Base-by-base conservation (phyloP, 2,113 vertebrate species). In the Heptranchias perlo region DNA sequence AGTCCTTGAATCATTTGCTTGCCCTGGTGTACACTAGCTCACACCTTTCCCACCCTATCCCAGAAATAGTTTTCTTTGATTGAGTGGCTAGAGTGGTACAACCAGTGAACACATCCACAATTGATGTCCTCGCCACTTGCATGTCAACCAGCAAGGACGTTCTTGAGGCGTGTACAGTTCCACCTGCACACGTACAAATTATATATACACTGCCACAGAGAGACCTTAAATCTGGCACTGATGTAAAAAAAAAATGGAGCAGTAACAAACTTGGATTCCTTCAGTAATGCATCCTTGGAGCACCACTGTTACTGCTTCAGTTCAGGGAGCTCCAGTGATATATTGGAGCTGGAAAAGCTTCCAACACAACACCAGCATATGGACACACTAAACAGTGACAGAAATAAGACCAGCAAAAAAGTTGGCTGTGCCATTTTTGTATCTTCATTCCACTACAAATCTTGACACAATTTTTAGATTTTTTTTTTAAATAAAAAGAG, bases 351-450 rank as follows among this genome's bases (percentile, higher is more conserved):
- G n/a, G 18, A 93, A 93, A 92, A 62, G 52, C 52, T 78, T 39
- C 73, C 54, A 91, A 61, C 52, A 25, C 31, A 89, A 89, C 8
- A 23, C 35, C 16, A 62, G 58, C 31, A 39, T 39, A 39, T 93
- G 16, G 35, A 62, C 31, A 61, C 14, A 58, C 35, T 10, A 16
- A 58, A 62, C 16, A 93, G 18, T n/a, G 62, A 16, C 89, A 62
- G 58, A 92, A 92, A 35, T 92, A 93, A 62, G n/a, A 93, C 21
- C 16, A 93, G 89, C 35, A 39, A 93, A 93, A 62, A 93, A 39
- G 89, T 39, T 39, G 18, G 58, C n/a, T 23, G 18, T 23, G 21
- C 7, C 16, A 64, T 62, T 58, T 91, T 58, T 58, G 52, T 58
- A 86, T 39, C 35, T 93, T n/a, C 58, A 62, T 62, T 44, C 89